Base-by-base conservation (phyloP, 2,797 vertebrate genomes). In the Prunella strophiata region DNA sequence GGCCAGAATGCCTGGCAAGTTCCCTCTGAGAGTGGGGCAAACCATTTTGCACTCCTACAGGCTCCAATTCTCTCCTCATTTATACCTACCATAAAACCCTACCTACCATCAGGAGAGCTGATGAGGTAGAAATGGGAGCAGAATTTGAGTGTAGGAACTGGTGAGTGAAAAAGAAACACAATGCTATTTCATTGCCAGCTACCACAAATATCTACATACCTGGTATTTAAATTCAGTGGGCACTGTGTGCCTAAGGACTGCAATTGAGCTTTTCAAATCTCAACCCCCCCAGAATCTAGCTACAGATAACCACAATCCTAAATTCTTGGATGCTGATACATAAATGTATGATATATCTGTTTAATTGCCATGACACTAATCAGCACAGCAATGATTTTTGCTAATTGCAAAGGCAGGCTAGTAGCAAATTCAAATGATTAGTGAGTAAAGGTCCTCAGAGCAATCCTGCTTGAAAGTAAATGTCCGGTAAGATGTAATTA, bases 331-430 rank as follows among this genome's bases (percentile, higher is more conserved):
- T 95, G 87, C 78, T 85, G 93, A 93, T 89, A 94, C 22, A 91
- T 88, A 94, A 86, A 91, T 83, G 76, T 91, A 92, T 48, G 73
- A 87, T 91, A 89, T 18, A 84, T 38, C 72, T 96, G 95, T 94
- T 93, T 91, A 94, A 78, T 93, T 96, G 95, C 81, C 93, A 76
- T 74, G 79, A 88, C 82, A 92, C 89, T 97, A 96, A 85, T 94
- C 92, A 94, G 82, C 79, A 93, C 76, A 95, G 93, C 59, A 22
- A 94, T 91, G 75, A 54, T 63, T 94, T 96, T 83, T 96, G 84
- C 93, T 97, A 86, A 95, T 89, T 93, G 94, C 84, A 95, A 89
- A 96, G 96, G 94, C 85, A 97, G 94, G 89, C 91, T 94, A 96
- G 90, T 89, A 96, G 85, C 82, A 96, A 94, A 95, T 89, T 97